Evolutionary conservation across 1,140 invertebrate species (phyloP), one percentile per base, ranked within the genome.

Genomic region (Zophobas atratus): DNA sequence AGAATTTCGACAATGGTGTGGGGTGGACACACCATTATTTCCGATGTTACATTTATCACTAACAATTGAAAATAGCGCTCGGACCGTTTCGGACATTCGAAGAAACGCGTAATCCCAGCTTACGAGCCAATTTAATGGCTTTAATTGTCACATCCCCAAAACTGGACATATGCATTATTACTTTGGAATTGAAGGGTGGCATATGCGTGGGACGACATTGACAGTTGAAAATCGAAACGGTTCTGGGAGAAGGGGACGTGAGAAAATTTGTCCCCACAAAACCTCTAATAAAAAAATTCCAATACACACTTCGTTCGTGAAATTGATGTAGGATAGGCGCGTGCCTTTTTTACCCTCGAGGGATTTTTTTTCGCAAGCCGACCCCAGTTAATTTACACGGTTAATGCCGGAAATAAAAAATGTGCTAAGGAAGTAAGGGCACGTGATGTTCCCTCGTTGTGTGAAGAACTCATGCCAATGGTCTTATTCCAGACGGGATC

Each of bases 111-210:
- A 82, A 82, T 81, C 80, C 76, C 74, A 53, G 80, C 81, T 81
- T 80, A 82, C 76, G 76, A 78, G 72, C 77, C 82, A 81, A 82
- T 81, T 82, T 82, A 80, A 82, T 82, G 80, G 82, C 79, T 77
- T 81, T 81, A 81, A 82, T 82, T 82, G 81, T 82, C 70, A 55
- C 33, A 51, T 48, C 46, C 60, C 36, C 41, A 55, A 41, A 73
- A 77, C 70, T 77, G 76, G 76, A 77, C 76, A 77, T 74, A 74
- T 77, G 76, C 72, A 74, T 73, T 77, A 77, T 73, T 71, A 71
- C 39, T 77, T 60, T 70, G 63, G 49, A 60, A 70, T 51, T 6
- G 70, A 20, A 49, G 20, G 70, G 75, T 67, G 48, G 51, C 49
- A 73, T 36, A 48, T 80, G 80, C 80, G 80, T 81, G 80, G 80